Percentiles rank a stretch among this genome's conserved stretches.
These are phyloP conservation scores for Chaetogeoica ovagalla DNA, from an alignment of 2,888 invertebrate species.

Conservation along the genomic window DNA sequence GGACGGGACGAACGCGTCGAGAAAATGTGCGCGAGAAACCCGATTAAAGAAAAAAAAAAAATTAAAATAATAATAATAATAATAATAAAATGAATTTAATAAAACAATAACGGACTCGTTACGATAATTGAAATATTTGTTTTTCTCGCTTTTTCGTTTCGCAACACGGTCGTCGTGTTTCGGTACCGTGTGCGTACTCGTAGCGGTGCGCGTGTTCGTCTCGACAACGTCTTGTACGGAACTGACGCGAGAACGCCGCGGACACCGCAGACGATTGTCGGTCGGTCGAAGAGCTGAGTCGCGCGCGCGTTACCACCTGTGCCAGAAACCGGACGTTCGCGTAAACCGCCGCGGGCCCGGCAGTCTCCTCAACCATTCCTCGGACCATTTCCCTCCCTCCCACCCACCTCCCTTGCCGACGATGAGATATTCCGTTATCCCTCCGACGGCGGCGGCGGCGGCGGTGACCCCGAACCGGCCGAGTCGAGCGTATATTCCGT, in stretches of 20 bases:
- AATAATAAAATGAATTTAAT: too few species aligned
- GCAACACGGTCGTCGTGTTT: too few species aligned
- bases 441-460: neutral
- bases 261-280: neutral
- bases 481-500: conserved; percentile 6
- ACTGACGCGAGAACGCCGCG: conserved; percentile 2
- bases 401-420: neutral
- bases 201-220: neutral
- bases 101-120: too few species aligned
- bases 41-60: too few species aligned
- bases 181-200: too few species aligned
- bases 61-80: too few species aligned
- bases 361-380: neutral
- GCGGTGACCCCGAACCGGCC: conserved; percentile 45
- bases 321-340: too few species aligned
- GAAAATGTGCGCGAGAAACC: too few species aligned
- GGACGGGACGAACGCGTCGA: too few species aligned
- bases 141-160: too few species aligned
- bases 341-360: neutral
- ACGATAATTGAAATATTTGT: too few species aligned
- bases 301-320: neutral
- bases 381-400: too few species aligned
- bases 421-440: neutral
- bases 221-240: conserved; percentile 37
- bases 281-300: neutral